Conservation (phyloP, 2,888 invertebrate genomes). For the Drosophila meridiana region DNA sequence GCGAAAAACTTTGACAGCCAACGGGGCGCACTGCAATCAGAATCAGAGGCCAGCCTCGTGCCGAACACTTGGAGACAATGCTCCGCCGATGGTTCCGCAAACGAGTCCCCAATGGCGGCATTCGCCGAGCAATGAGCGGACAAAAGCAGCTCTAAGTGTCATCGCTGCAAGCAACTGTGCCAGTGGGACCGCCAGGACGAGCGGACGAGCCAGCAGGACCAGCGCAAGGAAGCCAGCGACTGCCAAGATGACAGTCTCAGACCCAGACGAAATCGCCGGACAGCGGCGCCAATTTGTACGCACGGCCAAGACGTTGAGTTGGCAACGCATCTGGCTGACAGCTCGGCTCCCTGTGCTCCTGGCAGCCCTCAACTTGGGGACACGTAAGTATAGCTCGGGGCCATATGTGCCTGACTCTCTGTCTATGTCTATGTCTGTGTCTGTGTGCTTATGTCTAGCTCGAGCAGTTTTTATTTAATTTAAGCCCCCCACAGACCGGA, state of each 20-base stretch:
- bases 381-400: slow-evolving; percentile 67
- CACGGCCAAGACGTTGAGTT: slow-evolving; percentile 51
- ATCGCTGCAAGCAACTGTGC: slow-evolving; percentile 72
- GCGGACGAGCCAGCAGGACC: not conserved
- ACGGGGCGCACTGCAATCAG: slow-evolving; percentile 69
- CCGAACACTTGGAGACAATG: slow-evolving; percentile 54
- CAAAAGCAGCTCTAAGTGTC: slow-evolving; percentile 73
- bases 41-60: slow-evolving; percentile 46
- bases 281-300: slow-evolving; percentile 64
- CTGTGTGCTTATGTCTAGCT: slow-evolving; percentile 18
- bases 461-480: slow-evolving; percentile 71
- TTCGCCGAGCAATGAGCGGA: slow-evolving; percentile 63
- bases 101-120: slow-evolving; percentile 74
- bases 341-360: slow-evolving; percentile 38
- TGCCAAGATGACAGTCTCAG: slow-evolving; percentile 45
- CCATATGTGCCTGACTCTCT: slow-evolving; percentile 4
- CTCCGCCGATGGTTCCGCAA: slow-evolving; percentile 56
- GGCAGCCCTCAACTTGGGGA: slow-evolving; percentile 48
- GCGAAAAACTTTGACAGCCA: slow-evolving; percentile 68
- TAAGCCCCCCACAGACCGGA: slow-evolving; percentile 27
- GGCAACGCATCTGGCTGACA: slow-evolving; percentile 55
- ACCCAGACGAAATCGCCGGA: slow-evolving; percentile 6
- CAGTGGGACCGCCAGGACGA: slow-evolving; percentile 58
- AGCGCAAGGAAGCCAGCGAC: slow-evolving; percentile 44
- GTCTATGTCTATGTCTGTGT: not conserved